Evolutionary conservation across 2,888 invertebrate species (phyloP), one percentile per base, ranked within the genome.

Genomic region (Cyaniris semiargus): DNA sequence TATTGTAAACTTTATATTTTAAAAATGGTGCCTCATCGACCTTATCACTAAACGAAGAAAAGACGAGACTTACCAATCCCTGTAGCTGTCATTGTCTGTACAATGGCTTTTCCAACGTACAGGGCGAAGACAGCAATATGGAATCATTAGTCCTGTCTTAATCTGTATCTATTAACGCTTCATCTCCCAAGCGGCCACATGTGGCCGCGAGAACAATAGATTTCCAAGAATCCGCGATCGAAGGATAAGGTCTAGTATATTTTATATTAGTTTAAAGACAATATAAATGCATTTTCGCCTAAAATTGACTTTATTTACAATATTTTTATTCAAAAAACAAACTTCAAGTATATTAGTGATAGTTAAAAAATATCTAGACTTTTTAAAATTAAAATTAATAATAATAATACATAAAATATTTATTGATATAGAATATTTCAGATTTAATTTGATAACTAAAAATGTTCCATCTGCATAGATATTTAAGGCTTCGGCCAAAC

Each of bases 201-300:
- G n/a, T n/a, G n/a, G n/a, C n/a, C n/a, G n/a, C n/a, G n/a, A n/a
- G n/a, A n/a, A n/a, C n/a, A n/a, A n/a, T n/a, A n/a, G n/a, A n/a
- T n/a, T n/a, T n/a, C n/a, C n/a, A n/a, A n/a, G n/a, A n/a, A n/a
- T n/a, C n/a, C n/a, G n/a, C n/a, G n/a, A n/a, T n/a, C n/a, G n/a
- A n/a, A n/a, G n/a, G n/a, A n/a, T 53, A 53, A 53, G 53, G 18
- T 53, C 53, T 53, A 23, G 4, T 60, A 60, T 23, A 60, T 21
- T 21, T 10, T 23, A n/a, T 10, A 60, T 23, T 21, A 60, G 58
- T 60, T 21, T 60, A 1, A 10, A 21, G 21, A 66, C 66, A 66
- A n/a, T 38, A 71, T 71, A 71, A 71, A 71, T 71, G 71, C 71
- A 71, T 71, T 38, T 71, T 71, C 3, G 21, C 7, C 21, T 34